Conservation (phyloP, 2,797 vertebrate species). For the Cynopterus sphinx region DNA sequence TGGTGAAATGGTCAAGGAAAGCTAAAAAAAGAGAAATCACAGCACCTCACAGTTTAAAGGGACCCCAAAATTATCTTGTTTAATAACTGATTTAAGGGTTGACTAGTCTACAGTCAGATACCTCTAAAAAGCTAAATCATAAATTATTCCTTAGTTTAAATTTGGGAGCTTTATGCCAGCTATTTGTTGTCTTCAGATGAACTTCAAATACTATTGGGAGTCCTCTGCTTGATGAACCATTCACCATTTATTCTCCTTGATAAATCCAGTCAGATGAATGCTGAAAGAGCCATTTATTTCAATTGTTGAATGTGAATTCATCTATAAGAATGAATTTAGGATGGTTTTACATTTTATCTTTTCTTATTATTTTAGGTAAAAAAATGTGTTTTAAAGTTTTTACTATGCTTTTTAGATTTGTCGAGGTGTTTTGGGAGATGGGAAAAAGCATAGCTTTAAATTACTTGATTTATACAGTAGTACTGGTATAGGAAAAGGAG, state of each 20-base stretch:
- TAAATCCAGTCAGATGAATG: not conserved
- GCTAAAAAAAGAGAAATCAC: not conserved
- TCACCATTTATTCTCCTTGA: constrained; percentile 12
- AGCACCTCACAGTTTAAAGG: constrained; percentile 26
- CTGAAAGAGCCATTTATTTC: not conserved
- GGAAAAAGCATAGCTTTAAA: constrained; percentile 41
- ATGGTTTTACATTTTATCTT: constrained; percentile 29
- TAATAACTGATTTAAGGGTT: not conserved
- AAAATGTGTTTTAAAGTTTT: constrained; percentile 10
- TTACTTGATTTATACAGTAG: not conserved
- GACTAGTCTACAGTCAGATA: not conserved
- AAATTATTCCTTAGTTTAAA: not conserved
- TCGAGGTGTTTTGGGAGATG: not conserved
- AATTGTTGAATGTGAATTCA: constrained; percentile 23
- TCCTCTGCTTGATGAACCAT: not conserved
- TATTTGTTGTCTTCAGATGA: constrained; percentile 18
- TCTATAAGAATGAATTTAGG: constrained; percentile 6
- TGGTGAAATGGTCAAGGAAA: not conserved
- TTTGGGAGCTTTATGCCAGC: not conserved
- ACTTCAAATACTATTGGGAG: not conserved
- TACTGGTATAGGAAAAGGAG: constrained; percentile 20
- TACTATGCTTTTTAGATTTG: not conserved
- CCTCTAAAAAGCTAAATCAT: not conserved
- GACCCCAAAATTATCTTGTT: not conserved
- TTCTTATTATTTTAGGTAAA: constrained; percentile 41